These are phyloP conservation scores for Crocodylus rhombifer DNA, from an alignment of 2,797 vertebrate genomes.

Conservation along the genomic window DNA sequence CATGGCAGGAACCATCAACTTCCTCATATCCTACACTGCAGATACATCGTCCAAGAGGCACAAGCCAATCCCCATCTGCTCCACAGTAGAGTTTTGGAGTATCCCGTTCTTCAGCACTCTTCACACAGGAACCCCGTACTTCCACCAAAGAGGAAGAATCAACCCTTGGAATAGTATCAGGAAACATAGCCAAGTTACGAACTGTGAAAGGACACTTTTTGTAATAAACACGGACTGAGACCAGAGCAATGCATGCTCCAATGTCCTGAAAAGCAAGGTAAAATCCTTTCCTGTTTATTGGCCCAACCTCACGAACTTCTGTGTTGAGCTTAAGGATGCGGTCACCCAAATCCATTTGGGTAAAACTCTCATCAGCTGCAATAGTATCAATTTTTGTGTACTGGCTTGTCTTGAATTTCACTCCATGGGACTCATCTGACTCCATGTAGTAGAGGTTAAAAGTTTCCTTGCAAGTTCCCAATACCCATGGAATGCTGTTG, in stretches of 20 bases:
- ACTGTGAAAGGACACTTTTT: constrained; percentile 96
- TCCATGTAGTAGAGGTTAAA: constrained; percentile 96
- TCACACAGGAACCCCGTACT: constrained; percentile 93
- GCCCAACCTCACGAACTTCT: constrained; percentile 94
- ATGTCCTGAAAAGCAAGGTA: constrained; percentile 97
- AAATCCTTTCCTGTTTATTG: constrained; percentile 92
- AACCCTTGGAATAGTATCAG: constrained; percentile 94
- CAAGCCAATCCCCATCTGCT: constrained; percentile 96
- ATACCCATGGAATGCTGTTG: constrained; percentile 96
- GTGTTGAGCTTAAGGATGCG: constrained; percentile 97
- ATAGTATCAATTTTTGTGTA: constrained; percentile 96
- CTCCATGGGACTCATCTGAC: constrained; percentile 89
- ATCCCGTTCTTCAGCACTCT: constrained; percentile 93
- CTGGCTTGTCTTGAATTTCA: constrained; percentile 91
- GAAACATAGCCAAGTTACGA: constrained; percentile 93
- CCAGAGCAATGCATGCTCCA: constrained; percentile 94
- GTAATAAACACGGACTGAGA: constrained; percentile 94
- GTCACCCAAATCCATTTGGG: constrained; percentile 96
- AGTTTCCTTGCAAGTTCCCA: constrained; percentile 96
- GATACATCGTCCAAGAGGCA: constrained; percentile 93
- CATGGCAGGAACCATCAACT: constrained; percentile 89
- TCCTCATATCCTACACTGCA: constrained; percentile 94
- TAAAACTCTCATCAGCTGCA: constrained; percentile 96
- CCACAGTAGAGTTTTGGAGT: constrained; percentile 95
- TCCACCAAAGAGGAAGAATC: constrained; percentile 96